Base-by-base conservation (phyloP, 2,888 invertebrate genomes). In the Dione juno region DNA sequence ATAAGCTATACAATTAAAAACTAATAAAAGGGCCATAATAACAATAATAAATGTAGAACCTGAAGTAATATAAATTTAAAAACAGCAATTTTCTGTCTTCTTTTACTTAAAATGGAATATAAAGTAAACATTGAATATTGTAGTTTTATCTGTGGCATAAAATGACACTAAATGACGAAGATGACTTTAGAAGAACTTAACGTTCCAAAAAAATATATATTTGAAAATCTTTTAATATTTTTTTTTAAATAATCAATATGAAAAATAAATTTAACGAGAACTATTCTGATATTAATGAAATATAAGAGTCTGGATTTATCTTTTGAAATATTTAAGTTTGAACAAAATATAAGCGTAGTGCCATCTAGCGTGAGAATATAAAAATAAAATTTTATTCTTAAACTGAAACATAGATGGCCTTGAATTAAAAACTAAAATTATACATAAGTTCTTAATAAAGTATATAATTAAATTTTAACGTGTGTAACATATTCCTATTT, bases 61-160 rank as follows among this genome's bases (percentile, higher is more conserved):
- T 9, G 1, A 2, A 43, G 28, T 14, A 45, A 61, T 9, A 28
- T 6, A 0, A 11, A n/a, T n/a, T 6, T n/a, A 21, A 1, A 28
- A 6, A 19, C 7, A 14, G 28, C n/a, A 14, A 43, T 45, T 61
- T 35, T 16, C 45, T 16, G 2, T 10, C 11, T 11, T 35, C 28
- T 16, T 57, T 57, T 61, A 61, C 35, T n/a, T 61, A 35, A n/a
- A 61, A 16, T n/a, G 61, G 45, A 61, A 35, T 45, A n/a, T 28
- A 61, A 61, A 61, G 7, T 61, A 28, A 61, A 35, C 28, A 45
- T 7, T 45, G 28, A 43, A 45, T 59, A 21, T 21, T 10, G 1
- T n/a, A 21, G 7, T 21, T 0, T 35, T 61, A 35, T 61, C 45
- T 61, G 61, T 61, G 45, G 28, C 3, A n/a, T 7, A 45, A 61